A percentile compares a stretch with the other conserved stretches of the same genome.
These are phyloP conservation scores for Urocitellus parryii DNA, from an alignment of 2,113 vertebrate species.

Conservation along the genomic window DNA sequence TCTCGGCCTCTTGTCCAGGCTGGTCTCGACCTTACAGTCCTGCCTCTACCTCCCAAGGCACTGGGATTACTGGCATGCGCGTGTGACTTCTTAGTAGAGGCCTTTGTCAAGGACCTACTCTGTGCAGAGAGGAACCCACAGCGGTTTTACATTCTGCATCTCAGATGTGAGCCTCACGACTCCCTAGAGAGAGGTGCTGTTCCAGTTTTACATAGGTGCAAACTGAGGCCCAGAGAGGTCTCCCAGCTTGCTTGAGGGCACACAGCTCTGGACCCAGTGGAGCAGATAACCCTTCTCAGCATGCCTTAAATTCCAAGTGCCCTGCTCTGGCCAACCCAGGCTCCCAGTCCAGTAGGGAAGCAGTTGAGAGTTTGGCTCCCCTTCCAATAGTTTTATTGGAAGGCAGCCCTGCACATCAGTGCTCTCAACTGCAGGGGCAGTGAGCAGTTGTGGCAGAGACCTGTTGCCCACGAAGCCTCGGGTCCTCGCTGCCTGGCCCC, in stretches of 20 bases:
- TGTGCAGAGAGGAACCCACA: rapidly evolving
- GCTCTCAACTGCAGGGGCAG: rapidly evolving
- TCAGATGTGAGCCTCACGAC: not conserved
- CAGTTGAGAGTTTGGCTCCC: not conserved
- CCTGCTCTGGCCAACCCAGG: no score
- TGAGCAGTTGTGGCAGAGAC: not conserved
- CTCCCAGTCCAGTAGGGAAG: no score
- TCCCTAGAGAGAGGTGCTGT: not conserved
- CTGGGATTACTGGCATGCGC: no score
- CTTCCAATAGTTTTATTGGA: not conserved
- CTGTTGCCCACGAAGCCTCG: not conserved
- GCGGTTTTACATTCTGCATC: rapidly evolving
- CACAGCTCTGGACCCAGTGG: not conserved
- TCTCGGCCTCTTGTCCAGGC: no score
- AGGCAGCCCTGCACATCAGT: not conserved
- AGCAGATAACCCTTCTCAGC: rapidly evolving
- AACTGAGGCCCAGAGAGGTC: not conserved
- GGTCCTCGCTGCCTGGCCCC: not conserved
- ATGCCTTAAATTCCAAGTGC: rapidly evolving
- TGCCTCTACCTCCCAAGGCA: no score
- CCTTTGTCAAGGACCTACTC: rapidly evolving
- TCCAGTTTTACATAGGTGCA: not conserved
- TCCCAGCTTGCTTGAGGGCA: no score
- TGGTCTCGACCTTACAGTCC: no score
- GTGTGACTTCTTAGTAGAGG: not conserved